These are phyloP conservation scores for Drosophila baimaii DNA, from an alignment of 1,140 invertebrate genomes.

Conservation along the genomic window DNA sequence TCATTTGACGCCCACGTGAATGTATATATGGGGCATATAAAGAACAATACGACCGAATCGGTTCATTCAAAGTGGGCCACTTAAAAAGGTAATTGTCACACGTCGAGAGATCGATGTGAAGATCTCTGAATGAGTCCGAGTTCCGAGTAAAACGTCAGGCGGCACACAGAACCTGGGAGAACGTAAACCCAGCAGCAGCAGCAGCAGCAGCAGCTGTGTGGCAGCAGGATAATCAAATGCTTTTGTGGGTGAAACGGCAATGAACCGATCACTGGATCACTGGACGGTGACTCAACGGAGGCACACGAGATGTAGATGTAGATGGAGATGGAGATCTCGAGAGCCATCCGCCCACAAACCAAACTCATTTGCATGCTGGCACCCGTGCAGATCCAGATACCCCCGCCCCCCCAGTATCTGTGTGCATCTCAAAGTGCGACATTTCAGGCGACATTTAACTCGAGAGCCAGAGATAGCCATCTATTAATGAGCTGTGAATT, in stretches of 20 bases:
- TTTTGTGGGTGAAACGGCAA: slow-evolving; percentile 70
- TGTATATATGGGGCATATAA: slow-evolving; percentile 14
- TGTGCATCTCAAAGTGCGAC: slow-evolving; percentile 38
- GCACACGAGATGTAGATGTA: no score
- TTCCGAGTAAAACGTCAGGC: slow-evolving; percentile 6
- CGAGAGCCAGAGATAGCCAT: slow-evolving; percentile 45
- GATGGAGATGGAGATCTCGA: slow-evolving; percentile 16
- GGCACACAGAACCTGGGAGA: slow-evolving; percentile 57
- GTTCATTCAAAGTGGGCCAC: slow-evolving; percentile 54
- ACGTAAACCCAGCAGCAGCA: slow-evolving; percentile 54
- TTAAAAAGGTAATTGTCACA: slow-evolving; percentile 76
- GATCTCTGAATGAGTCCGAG: slow-evolving; percentile 44
- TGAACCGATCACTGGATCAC: slow-evolving; percentile 47
- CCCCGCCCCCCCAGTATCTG: slow-evolving; percentile 48
- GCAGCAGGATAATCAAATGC: slow-evolving; percentile 23
- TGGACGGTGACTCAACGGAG: slow-evolving; percentile 21
- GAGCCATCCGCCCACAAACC: slow-evolving; percentile 26
- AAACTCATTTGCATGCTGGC: slow-evolving; percentile 36
- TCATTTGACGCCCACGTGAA: slow-evolving; percentile 42
- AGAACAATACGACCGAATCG: slow-evolving; percentile 24
- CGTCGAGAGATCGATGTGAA: slow-evolving; percentile 50
- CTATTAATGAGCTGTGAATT: slow-evolving; percentile 77
- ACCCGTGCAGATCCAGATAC: slow-evolving; percentile 29
- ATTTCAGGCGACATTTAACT: slow-evolving; percentile 70
- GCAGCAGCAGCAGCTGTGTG: slow-evolving; percentile 30